Conservation (phyloP, 2,113 vertebrate species). For the Lepus americanus region DNA sequence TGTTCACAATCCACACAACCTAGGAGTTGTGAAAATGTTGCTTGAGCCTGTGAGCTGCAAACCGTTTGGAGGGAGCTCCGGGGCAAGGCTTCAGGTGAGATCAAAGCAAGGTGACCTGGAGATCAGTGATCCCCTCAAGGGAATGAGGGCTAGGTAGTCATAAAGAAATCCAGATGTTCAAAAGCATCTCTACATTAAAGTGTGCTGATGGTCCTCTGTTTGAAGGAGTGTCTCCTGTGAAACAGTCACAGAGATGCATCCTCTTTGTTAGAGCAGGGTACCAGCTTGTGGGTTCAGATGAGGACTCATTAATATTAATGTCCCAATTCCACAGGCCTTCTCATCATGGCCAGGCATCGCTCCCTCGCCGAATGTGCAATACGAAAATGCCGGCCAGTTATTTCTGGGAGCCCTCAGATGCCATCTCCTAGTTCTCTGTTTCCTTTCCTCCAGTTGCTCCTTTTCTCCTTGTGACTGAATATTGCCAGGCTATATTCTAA, state of each 20-base stretch:
- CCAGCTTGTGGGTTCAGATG: slow-evolving; percentile 68
- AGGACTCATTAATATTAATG: slow-evolving; percentile 79
- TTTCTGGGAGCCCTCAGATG: slow-evolving; percentile 26
- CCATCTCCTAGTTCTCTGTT: slow-evolving; percentile 19
- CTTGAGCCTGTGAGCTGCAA: neutral
- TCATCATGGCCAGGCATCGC: slow-evolving; percentile 34
- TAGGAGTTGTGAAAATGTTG: neutral
- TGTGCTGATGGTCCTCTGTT: neutral
- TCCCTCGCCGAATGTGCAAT: neutral
- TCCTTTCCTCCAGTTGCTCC: neutral
- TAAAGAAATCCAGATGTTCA: neutral
- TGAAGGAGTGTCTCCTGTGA: neutral
- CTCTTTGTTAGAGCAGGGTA: neutral
- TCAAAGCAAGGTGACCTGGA: neutral
- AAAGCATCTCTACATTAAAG: neutral
- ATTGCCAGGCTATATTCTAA: neutral
- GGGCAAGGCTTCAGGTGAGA: too few species aligned
- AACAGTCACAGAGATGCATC: neutral
- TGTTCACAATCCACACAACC: neutral
- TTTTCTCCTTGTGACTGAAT: neutral
- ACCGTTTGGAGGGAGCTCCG: neutral
- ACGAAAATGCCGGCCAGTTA: slow-evolving; percentile 45
- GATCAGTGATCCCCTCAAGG: neutral
- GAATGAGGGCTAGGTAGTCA: neutral
- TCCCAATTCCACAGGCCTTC: slow-evolving; percentile 31